Base-by-base conservation (phyloP, 2,888 invertebrate species). In the Mechanitis messenoides region DNA sequence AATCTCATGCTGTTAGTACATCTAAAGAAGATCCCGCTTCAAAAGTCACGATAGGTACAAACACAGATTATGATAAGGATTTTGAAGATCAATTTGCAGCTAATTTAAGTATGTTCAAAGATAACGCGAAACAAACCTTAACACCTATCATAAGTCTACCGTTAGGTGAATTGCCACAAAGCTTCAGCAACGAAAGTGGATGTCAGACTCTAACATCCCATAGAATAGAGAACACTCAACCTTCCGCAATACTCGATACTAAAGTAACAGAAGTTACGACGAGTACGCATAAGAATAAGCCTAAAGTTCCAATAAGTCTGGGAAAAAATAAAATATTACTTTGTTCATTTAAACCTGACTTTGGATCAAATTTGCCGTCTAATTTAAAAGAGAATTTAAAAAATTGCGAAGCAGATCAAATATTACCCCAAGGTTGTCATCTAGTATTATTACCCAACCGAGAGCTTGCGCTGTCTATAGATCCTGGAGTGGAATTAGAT, bases 251-350 rank as follows among this genome's bases (percentile, higher is more conserved):
- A 50, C 28, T 9, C 9, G 31, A 9, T 31, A 45, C 45, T 56
- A 38, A 45, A 45, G n/a, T 20, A 12, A 11, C 35, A 54, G 45
- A 72, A 59, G 70, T 73, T 42, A 11, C 42, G 57, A 11, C 42
- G 57, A 72, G 67, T 56, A 61, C 72, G 62, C 45, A 28, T 7
- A 31, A 31, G 11, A 31, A 50, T 35, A 28, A 31, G 9, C 35
- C 69, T 3, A 65, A 72, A 33, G 73, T 65, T 66, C 83, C 83
- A 5, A 78, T 86, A 75, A 80, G 66, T 68, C 72, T 88, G 20
- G 88, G 85, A 1, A 76, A 78, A 61, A 81, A 84, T 70, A 83
- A 84, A 78, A 83, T 88, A 67, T 74, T 88, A 60, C 66, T 88
- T n/a, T 85, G 84, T n/a, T 79, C 81, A 68, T 76, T 12, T 76